Percentiles rank a stretch among this genome's conserved stretches.
phyloP scores from a whole-genome alignment of 2,113 vertebrate genomes.

The Embiotoca jacksoni region DNA sequence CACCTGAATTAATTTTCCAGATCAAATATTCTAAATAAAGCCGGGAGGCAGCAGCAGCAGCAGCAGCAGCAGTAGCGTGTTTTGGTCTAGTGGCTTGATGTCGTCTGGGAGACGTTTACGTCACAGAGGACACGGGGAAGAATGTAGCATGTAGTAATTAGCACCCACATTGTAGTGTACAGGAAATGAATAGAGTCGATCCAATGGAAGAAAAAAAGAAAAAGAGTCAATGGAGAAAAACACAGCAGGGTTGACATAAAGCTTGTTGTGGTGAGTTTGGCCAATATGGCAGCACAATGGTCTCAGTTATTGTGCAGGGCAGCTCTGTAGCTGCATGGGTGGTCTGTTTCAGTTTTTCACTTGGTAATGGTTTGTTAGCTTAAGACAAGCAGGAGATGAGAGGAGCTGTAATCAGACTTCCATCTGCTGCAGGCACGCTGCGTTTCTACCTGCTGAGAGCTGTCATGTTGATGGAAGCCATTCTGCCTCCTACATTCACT shows the following conservation, averaged over 20 bases:
- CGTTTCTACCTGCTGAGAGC: constrained; percentile 64
- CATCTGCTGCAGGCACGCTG: constrained; percentile 43
- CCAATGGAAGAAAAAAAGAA: constrained; percentile 8
- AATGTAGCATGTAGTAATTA: constrained; percentile 66
- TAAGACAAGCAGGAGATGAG: constrained; percentile 54
- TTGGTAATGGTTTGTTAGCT: constrained; percentile 61
- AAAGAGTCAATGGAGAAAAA: constrained; percentile 24
- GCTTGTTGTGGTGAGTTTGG: constrained; percentile 65
- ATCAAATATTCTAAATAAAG: constrained; percentile 75
- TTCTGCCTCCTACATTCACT: constrained; percentile 23
- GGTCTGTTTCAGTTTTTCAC: constrained; percentile 58
- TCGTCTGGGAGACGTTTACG: constrained; percentile 67
- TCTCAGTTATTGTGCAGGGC: constrained; percentile 45
- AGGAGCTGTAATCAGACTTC: constrained; percentile 61
- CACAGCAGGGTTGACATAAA: constrained; percentile 68
- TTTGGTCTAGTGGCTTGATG: constrained; percentile 61
- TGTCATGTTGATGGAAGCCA: constrained; percentile 62
- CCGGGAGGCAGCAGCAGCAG: constrained; percentile 40
- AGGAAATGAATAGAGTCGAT: constrained; percentile 63
- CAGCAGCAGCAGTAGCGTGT: constrained; percentile 48
- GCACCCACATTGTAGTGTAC: constrained; percentile 44
- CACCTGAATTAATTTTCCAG: constrained; percentile 63
- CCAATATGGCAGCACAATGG: constrained; percentile 40
- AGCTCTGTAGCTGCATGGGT: constrained; percentile 44
- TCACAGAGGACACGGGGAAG: constrained; percentile 44